These are phyloP conservation scores for Synanthedon vespiformis DNA, from an alignment of 2,888 invertebrate species.

Conservation along the genomic window DNA sequence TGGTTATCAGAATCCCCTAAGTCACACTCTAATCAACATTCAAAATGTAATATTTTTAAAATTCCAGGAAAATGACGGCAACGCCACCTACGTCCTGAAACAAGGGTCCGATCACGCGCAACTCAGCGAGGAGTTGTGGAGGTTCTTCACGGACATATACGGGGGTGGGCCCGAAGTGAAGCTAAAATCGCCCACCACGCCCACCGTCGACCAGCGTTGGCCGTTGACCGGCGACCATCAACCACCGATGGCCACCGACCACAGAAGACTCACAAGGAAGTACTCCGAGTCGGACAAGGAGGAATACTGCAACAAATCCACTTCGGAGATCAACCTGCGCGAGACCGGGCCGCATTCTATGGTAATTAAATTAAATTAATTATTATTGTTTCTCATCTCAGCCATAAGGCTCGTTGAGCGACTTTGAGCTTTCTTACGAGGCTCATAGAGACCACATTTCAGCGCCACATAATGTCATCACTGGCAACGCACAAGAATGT, in stretches of 20 bases:
- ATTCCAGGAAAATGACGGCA: conserved; percentile 53
- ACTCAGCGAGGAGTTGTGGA: conserved; percentile 87
- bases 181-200: conserved; percentile 30
- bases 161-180: conserved; percentile 90
- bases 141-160: conserved; percentile 86
- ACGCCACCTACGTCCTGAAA: conserved; percentile 41
- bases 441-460: no score
- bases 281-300: conserved; percentile 58
- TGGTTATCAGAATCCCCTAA: no score
- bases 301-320: conserved; percentile 53
- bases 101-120: conserved; percentile 78
- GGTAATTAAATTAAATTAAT: no score
- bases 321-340: conserved; percentile 45
- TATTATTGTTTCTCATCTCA: no score
- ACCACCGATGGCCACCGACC: conserved; percentile 5
- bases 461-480: no score
- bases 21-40: no score
- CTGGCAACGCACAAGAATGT: no score
- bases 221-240: conserved; percentile 7
- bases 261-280: conserved; percentile 26
- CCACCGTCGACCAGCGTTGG: conserved; percentile 2
- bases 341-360: conserved; percentile 14
- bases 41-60: no score
- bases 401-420: no score
- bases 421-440: no score